Conservation (phyloP, 2,888 invertebrate species). For the Malthinus flaveolus region DNA sequence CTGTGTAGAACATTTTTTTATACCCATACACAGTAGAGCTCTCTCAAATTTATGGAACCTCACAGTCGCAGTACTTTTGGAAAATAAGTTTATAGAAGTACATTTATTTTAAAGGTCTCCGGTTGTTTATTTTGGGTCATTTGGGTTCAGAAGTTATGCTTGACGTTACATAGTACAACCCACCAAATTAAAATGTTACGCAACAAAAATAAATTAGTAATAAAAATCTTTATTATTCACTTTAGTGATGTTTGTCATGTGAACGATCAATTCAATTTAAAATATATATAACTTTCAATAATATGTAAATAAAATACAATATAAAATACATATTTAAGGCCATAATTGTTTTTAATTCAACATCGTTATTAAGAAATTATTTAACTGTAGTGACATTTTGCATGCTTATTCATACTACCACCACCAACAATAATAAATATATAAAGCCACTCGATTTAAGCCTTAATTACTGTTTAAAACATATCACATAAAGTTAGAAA, state of each 20-base stretch:
- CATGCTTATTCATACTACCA: constrained; percentile 27
- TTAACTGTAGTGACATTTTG: constrained; percentile 3
- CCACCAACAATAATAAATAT: constrained; percentile 24
- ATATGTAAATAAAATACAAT: constrained; percentile 52
- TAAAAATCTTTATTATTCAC: constrained; percentile 38
- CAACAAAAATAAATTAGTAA: constrained; percentile 6
- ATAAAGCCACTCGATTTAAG: constrained; percentile 26
- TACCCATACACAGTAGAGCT: too few relatives aligned
- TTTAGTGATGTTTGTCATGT: constrained; percentile 39
- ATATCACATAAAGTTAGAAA: constrained; percentile 1
- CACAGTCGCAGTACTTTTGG: too few relatives aligned
- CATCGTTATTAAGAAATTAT: constrained; percentile 1
- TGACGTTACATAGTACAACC: not conserved
- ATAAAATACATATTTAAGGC: constrained; percentile 52
- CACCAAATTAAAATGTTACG: not conserved
- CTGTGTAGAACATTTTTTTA: too few relatives aligned
- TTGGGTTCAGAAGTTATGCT: too few relatives aligned
- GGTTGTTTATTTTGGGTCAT: too few relatives aligned
- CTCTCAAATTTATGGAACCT: too few relatives aligned
- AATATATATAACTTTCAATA: constrained; percentile 48
- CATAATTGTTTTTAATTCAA: constrained; percentile 34
- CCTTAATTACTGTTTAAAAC: constrained; percentile 23
- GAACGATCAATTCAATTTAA: constrained; percentile 35
- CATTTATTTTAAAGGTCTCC: too few relatives aligned
- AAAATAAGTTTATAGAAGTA: too few relatives aligned